These are phyloP conservation scores for Globia sparganii DNA, from an alignment of 2,888 invertebrate species.

Conservation along the genomic window DNA sequence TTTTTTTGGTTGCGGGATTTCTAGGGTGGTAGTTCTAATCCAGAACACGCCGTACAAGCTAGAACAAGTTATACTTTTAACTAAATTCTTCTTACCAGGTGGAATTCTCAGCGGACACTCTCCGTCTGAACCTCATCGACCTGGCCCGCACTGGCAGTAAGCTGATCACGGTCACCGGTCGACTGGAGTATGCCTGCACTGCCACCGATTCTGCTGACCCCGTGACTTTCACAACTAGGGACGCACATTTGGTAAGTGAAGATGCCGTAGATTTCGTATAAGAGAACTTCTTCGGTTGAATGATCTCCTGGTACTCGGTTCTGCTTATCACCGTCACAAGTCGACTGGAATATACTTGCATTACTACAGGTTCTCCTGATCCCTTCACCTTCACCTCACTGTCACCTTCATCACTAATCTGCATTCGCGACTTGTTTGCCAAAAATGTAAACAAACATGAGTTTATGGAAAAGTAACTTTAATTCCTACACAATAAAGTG, in stretches of 20 bases:
- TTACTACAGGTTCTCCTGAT: slow-evolving; percentile 95
- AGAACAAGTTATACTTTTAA: background rate
- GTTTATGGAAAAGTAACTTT: too few relatives aligned
- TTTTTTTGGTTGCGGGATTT: background rate
- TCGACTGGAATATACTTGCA: slow-evolving; percentile 95
- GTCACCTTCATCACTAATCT: too few relatives aligned
- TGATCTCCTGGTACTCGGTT: slow-evolving; percentile 12
- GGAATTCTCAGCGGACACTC: slow-evolving; percentile 97
- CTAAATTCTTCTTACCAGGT: slow-evolving; percentile 91
- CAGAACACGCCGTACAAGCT: background rate
- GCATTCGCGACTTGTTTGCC: too few relatives aligned
- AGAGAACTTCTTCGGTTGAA: background rate
- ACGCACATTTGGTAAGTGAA: slow-evolving; percentile 95
- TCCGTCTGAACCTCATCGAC: slow-evolving; percentile 96
- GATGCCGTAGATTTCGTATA: background rate
- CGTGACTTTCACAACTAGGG: slow-evolving; percentile 97
- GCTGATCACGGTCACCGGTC: slow-evolving; percentile 95
- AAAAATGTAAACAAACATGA: too few relatives aligned
- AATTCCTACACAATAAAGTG: too few relatives aligned
- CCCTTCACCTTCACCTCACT: slow-evolving; percentile 98
- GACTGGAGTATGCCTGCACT: slow-evolving; percentile 96
- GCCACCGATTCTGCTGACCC: slow-evolving; percentile 96
- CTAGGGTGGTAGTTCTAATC: background rate
- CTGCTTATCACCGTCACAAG: slow-evolving; percentile 94
- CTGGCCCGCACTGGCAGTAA: slow-evolving; percentile 95